Conservation (phyloP, 2,888 invertebrate genomes). For the Chydorus sphaericus region DNA sequence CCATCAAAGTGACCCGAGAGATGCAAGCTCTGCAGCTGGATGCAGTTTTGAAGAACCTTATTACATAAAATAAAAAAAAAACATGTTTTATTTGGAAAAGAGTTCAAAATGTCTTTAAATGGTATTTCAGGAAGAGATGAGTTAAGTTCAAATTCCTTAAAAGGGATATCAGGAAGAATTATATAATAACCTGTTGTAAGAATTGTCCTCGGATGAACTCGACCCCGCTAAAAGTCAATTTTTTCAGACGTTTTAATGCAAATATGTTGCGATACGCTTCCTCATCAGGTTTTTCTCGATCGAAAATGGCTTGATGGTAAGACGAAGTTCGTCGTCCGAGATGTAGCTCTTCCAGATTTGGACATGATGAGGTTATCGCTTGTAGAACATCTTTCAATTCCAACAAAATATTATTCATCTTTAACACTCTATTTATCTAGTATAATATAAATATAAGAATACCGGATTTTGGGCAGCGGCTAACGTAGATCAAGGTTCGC, state of each 20-base stretch:
- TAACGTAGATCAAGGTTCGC: background rate
- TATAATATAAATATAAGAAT: background rate
- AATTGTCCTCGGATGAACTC: background rate
- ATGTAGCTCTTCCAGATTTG: background rate
- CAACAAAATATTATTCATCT: no score
- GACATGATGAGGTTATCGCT: background rate
- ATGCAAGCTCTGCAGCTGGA: background rate
- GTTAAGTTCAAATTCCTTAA: no score
- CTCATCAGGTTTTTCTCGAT: background rate
- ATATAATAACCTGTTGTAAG: background rate
- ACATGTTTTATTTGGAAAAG: background rate
- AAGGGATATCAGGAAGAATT: background rate
- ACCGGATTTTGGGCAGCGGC: background rate
- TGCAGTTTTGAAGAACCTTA: background rate
- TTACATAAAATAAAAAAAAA: no score
- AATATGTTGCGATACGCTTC: background rate
- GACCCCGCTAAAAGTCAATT: background rate
- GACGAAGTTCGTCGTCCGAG: background rate
- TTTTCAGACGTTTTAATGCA: background rate
- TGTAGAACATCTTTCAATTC: background rate
- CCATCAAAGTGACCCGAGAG: background rate
- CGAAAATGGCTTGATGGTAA: background rate
- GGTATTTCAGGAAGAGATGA: background rate
- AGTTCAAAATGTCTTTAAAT: background rate
- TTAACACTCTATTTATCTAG: background rate